These are phyloP conservation scores for Drosophila obscura DNA, from an alignment of 1,140 invertebrate genomes.

Conservation along the genomic window DNA sequence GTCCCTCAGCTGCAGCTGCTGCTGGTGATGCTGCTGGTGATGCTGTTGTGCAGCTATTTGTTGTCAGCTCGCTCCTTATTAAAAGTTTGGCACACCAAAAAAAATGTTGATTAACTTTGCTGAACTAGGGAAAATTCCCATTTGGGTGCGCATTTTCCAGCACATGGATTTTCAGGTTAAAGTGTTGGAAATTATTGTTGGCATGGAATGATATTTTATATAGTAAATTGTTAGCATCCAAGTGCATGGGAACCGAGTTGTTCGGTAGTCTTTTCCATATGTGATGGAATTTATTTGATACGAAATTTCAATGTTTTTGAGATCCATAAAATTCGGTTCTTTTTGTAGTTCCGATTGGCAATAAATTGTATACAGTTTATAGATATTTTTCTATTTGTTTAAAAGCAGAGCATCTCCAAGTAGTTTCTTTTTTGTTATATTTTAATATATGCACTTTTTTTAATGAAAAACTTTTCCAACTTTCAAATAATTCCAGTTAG, in stretches of 20 bases:
- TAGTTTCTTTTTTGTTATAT: not conserved
- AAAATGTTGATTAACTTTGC: constrained; percentile 62
- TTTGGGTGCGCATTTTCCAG: constrained; percentile 9
- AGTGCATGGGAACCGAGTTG: too few species aligned
- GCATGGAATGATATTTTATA: too few species aligned
- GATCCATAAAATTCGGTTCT: too few species aligned
- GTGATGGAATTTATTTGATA: too few species aligned
- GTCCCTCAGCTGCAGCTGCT: constrained; percentile 31
- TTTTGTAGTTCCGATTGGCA: not conserved
- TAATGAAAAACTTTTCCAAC: constrained; percentile 13
- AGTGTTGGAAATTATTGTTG: too few species aligned
- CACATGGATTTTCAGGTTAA: not conserved
- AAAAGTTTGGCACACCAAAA: constrained; percentile 53
- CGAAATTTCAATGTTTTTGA: not conserved
- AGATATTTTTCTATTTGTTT: not conserved
- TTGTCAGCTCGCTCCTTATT: constrained; percentile 37
- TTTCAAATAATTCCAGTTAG: constrained; percentile 38
- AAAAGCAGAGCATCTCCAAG: not conserved
- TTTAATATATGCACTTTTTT: constrained; percentile 8
- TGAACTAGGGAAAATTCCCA: constrained; percentile 34
- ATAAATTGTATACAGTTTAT: too few species aligned
- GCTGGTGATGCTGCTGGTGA: too few species aligned
- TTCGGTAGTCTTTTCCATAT: too few species aligned
- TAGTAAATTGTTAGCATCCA: too few species aligned
- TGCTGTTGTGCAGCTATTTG: not conserved